These are phyloP conservation scores for Trichosurus vulpecula DNA, from an alignment of 2,797 vertebrate genomes.

Conservation along the genomic window DNA sequence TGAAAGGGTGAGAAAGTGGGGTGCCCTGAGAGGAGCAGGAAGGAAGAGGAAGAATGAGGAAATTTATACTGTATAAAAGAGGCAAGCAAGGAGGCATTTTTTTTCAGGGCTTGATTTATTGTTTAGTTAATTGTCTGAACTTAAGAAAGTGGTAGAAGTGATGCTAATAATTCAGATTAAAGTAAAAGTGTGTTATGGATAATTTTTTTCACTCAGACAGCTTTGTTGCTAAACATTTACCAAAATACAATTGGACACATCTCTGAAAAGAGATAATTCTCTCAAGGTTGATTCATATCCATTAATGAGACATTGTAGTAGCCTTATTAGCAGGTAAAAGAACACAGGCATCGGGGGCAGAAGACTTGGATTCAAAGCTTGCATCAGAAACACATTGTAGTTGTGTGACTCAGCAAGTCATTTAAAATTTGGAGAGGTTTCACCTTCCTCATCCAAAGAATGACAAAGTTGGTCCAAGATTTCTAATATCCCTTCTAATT, in stretches of 20 bases:
- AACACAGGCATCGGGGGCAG: neutral
- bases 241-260: neutral
- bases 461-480: neutral
- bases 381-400: neutral
- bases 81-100: too few relatives aligned
- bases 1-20: too few relatives aligned
- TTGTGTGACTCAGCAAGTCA: neutral
- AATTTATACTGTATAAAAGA: too few relatives aligned
- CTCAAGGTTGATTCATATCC: neutral
- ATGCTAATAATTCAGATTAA: neutral
- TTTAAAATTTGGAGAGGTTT: neutral
- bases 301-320: neutral
- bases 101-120: neutral
- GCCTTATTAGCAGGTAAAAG: neutral
- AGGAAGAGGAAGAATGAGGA: too few relatives aligned
- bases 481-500: neutral
- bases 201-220: neutral
- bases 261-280: neutral
- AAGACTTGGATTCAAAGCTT: neutral
- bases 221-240: neutral
- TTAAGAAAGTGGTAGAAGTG: neutral
- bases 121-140: neutral
- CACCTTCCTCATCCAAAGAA: neutral
- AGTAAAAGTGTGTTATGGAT: neutral
- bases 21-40: too few relatives aligned